A percentile compares a stretch with the other conserved stretches of the same genome.
Conservation (phyloP, 2,797 vertebrate species). For the Benthosema pterotum region DNA sequence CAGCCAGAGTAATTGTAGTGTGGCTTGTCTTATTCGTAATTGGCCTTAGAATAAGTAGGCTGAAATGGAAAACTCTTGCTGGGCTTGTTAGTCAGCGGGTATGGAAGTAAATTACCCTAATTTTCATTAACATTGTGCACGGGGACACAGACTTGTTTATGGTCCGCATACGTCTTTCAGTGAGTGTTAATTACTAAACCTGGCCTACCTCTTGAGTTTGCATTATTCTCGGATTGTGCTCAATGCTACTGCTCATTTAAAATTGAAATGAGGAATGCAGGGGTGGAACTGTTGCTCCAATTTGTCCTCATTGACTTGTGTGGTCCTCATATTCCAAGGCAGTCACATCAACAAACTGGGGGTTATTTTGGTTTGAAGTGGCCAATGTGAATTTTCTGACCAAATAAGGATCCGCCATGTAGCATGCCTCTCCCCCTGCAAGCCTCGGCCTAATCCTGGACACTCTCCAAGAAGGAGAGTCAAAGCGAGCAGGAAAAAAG, state of each 20-base stretch:
- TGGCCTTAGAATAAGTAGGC: not conserved
- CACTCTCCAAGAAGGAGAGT: constrained; percentile 38
- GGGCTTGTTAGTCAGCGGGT: not conserved
- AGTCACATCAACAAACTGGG: constrained; percentile 76
- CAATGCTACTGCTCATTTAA: constrained; percentile 47
- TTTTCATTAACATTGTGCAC: constrained; percentile 6
- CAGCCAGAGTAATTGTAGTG: not conserved
- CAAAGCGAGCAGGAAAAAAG: constrained; percentile 47
- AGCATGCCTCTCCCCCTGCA: constrained; percentile 46
- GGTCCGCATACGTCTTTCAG: not conserved
- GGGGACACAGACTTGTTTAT: constrained; percentile 12
- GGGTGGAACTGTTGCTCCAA: constrained; percentile 57
- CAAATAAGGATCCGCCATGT: constrained; percentile 79
- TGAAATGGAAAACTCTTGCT: constrained; percentile 13
- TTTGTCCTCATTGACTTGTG: constrained; percentile 64
- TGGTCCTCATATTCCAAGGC: constrained; percentile 76
- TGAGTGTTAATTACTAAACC: constrained; percentile 28
- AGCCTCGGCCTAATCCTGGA: constrained; percentile 40
- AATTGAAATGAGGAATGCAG: constrained; percentile 39
- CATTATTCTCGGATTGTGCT: constrained; percentile 19
- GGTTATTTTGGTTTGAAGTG: constrained; percentile 80
- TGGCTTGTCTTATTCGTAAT: not conserved
- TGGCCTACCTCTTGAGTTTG: constrained; percentile 13
- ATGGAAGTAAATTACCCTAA: not conserved
- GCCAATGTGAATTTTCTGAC: constrained; percentile 74